A percentile compares a stretch with the other conserved stretches of the same genome.
Evolutionary conservation across 2,888 invertebrate species (phyloP).

Genomic region (Odontocolon sp.): DNA sequence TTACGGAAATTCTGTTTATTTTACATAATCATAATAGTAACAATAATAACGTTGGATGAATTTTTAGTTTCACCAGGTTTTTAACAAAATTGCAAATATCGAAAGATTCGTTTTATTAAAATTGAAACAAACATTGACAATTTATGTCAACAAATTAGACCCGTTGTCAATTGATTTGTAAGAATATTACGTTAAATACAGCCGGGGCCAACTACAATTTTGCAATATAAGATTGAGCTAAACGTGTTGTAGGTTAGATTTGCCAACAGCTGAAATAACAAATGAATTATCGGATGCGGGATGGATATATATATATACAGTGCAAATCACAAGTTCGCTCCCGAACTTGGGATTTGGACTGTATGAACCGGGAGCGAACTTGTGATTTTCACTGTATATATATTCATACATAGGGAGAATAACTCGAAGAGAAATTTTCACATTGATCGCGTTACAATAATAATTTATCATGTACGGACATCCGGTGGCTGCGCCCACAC

Average conservation of each 20-base stretch:
- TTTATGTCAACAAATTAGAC: not conserved
- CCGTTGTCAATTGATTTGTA: conserved; percentile 11
- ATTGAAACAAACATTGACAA: not conserved
- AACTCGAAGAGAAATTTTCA: conserved; percentile 13
- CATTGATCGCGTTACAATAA: not conserved
- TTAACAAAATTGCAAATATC: too few relatives aligned
- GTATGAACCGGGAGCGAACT: not conserved
- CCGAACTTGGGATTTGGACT: not conserved
- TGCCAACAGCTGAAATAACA: conserved; percentile 34
- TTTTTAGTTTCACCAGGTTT: too few relatives aligned
- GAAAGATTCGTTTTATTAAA: not conserved
- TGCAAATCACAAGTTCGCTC: too few relatives aligned
- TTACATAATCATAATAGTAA: too few relatives aligned
- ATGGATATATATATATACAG: too few relatives aligned
- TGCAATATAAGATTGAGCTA: not conserved
- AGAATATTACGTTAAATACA: not conserved
- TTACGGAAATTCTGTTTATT: not conserved
- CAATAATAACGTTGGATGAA: too few relatives aligned
- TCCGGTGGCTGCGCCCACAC: conserved; percentile 20
- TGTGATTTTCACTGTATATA: too few relatives aligned
- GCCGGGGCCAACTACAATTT: conserved; percentile 17
- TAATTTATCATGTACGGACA: conserved; percentile 27
- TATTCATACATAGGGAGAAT: not conserved
- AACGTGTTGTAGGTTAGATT: conserved; percentile 19
- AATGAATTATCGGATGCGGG: conserved; percentile 37